These are phyloP conservation scores for Notodonta ziczac DNA, from an alignment of 2,888 invertebrate genomes.

Conservation along the genomic window DNA sequence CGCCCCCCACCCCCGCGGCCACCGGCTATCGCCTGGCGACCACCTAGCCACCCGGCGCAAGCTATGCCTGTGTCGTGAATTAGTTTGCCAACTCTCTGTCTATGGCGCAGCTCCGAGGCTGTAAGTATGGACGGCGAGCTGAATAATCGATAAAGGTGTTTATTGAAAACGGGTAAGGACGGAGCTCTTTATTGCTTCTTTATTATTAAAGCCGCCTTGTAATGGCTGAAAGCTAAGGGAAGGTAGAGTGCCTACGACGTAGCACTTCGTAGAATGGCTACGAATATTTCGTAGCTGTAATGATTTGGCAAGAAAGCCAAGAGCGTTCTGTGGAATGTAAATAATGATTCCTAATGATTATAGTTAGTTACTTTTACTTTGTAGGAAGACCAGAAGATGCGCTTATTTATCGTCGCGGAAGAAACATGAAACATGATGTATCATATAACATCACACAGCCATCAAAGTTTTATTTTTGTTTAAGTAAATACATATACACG, in stretches of 20 bases:
- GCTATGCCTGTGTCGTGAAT: conserved; percentile 85
- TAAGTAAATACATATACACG: too few relatives aligned
- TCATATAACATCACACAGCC: too few relatives aligned
- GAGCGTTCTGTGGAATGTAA: not conserved
- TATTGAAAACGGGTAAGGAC: conserved; percentile 84
- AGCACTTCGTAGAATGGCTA: conserved; percentile 7
- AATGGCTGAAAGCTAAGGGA: conserved; percentile 42
- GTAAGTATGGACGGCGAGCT: conserved; percentile 83
- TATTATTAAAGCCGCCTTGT: conserved; percentile 72
- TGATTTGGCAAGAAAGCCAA: not conserved
- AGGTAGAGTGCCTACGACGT: conserved; percentile 14
- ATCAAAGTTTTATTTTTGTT: too few relatives aligned
- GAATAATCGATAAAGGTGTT: conserved; percentile 85
- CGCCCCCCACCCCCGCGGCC: conserved; percentile 65
- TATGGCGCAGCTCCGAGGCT: conserved; percentile 81
- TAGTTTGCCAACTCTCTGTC: conserved; percentile 85
- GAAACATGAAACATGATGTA: too few relatives aligned
- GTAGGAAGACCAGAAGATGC: too few relatives aligned
- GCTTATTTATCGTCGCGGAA: too few relatives aligned
- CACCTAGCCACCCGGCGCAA: conserved; percentile 78
- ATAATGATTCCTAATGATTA: too few relatives aligned
- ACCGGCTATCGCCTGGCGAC: conserved; percentile 77
- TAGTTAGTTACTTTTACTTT: too few relatives aligned
- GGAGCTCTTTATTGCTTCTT: conserved; percentile 82
- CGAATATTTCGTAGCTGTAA: not conserved